These are phyloP conservation scores for Euwallacea fornicatus DNA, from an alignment of 1,140 invertebrate genomes.

Conservation along the genomic window DNA sequence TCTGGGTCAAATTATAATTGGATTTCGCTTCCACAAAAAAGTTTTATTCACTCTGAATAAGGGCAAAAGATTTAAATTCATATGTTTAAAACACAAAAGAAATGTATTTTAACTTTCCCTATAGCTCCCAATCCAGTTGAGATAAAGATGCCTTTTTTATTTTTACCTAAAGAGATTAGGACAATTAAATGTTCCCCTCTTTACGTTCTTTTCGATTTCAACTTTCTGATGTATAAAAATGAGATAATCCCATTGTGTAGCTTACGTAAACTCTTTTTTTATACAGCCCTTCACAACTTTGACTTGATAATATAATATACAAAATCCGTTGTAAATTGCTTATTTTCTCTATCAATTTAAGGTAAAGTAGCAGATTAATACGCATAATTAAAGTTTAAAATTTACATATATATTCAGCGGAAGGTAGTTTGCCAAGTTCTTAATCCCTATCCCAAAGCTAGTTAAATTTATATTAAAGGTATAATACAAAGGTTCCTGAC, in stretches of 20 bases:
- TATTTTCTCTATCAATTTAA: constrained; percentile 8
- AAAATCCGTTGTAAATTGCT: no score
- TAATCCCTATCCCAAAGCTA: constrained; percentile 36
- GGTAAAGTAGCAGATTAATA: constrained; percentile 14
- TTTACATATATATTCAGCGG: constrained; percentile 34
- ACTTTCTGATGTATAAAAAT: no score
- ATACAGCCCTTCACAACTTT: no score
- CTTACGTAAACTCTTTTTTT: no score
- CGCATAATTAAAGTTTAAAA: constrained; percentile 33
- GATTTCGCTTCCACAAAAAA: constrained; percentile 7
- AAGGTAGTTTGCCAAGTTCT: constrained; percentile 29
- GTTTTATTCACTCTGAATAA: constrained; percentile 1
- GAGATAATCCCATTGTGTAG: no score
- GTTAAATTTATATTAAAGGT: constrained; percentile 39
- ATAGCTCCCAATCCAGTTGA: no score
- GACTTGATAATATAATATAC: no score
- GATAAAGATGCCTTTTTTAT: no score
- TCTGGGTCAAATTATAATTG: constrained; percentile 16
- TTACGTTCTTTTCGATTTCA: no score
- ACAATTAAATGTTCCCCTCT: no score
- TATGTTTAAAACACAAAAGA: constrained; percentile 3
- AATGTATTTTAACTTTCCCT: constrained; percentile 1
- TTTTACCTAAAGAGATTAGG: no score
- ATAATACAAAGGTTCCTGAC: constrained; percentile 33
- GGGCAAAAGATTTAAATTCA: constrained; percentile 9